A percentile compares a stretch with the other conserved stretches of the same genome.
Evolutionary conservation across 1,140 invertebrate genomes (phyloP).

Genomic region (Achatina immaculata): DNA sequence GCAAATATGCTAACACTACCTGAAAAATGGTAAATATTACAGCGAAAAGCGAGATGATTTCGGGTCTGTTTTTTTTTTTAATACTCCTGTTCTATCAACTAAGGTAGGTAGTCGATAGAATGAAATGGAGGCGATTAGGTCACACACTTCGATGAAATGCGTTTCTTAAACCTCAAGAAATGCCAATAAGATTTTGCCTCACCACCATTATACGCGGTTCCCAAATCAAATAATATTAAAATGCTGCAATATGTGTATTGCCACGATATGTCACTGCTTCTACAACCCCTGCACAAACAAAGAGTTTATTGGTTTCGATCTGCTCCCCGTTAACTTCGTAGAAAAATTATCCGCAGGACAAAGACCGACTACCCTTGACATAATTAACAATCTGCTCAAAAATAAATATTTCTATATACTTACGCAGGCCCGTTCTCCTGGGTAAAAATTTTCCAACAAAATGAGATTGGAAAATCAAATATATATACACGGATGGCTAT

Average conservation of each 20-base stretch:
- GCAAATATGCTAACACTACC: too few species aligned
- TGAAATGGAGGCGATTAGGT: background rate
- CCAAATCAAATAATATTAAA: too few species aligned
- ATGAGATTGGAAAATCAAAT: constrained; percentile 50
- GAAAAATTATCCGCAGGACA: constrained; percentile 42
- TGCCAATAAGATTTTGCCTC: too few species aligned
- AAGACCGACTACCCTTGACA: constrained; percentile 40
- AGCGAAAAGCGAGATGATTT: too few species aligned
- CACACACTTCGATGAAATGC: too few species aligned
- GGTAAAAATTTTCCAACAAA: constrained; percentile 64
- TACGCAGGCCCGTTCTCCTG: constrained; percentile 71
- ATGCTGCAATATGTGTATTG: background rate
- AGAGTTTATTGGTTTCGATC: background rate
- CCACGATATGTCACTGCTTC: too few species aligned
- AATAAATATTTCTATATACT: constrained; percentile 51
- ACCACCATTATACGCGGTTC: too few species aligned
- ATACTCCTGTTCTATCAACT: too few species aligned
- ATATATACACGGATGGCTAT: constrained; percentile 59
- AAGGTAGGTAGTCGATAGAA: too few species aligned
- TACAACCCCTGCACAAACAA: background rate
- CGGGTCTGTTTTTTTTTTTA: too few species aligned
- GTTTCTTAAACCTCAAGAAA: too few species aligned
- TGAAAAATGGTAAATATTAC: too few species aligned
- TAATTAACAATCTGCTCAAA: constrained; percentile 34
- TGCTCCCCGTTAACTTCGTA: background rate